These are phyloP conservation scores for Carettochelys insculpta DNA, from an alignment of 2,113 vertebrate genomes.

Conservation along the genomic window DNA sequence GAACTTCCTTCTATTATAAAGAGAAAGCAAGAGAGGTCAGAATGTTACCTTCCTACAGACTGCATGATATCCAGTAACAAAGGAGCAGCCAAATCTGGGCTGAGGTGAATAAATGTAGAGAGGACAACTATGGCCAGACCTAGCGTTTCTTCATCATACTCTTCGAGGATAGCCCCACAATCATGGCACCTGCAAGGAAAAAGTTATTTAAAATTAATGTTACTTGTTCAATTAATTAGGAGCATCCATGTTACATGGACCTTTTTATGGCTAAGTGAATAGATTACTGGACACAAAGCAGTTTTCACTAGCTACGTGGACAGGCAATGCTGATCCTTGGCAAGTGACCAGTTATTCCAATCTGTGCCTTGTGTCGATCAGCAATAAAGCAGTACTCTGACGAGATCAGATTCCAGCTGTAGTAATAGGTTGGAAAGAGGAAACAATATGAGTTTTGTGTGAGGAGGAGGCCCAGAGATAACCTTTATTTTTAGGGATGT, in stretches of 20 bases:
- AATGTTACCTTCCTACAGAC: constrained; percentile 93
- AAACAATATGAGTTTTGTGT: constrained; percentile 31
- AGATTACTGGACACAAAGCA: not conserved
- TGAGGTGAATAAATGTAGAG: constrained; percentile 97
- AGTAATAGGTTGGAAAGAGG: not conserved
- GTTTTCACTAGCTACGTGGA: not conserved
- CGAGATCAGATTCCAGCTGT: not conserved
- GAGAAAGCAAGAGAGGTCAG: not conserved
- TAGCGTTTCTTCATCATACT: constrained; percentile 97
- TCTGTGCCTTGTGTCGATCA: not conserved
- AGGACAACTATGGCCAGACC: constrained; percentile 94
- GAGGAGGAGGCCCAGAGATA: not conserved
- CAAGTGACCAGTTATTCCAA: not conserved
- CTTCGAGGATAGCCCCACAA: constrained; percentile 95
- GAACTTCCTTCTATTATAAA: not conserved
- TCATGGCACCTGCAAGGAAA: constrained; percentile 88
- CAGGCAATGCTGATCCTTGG: not conserved
- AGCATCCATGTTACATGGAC: not conserved
- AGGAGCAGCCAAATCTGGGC: constrained; percentile 95
- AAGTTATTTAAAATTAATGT: constrained; percentile 19
- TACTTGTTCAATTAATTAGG: not conserved
- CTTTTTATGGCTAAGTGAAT: not conserved
- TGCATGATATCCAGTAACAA: constrained; percentile 97
- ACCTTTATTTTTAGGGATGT: not conserved
- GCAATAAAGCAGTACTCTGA: constrained; percentile 15